phyloP scores from a whole-genome alignment of 53 echinoderm and acorn worm species.

The Patiria pectinifera region DNA sequence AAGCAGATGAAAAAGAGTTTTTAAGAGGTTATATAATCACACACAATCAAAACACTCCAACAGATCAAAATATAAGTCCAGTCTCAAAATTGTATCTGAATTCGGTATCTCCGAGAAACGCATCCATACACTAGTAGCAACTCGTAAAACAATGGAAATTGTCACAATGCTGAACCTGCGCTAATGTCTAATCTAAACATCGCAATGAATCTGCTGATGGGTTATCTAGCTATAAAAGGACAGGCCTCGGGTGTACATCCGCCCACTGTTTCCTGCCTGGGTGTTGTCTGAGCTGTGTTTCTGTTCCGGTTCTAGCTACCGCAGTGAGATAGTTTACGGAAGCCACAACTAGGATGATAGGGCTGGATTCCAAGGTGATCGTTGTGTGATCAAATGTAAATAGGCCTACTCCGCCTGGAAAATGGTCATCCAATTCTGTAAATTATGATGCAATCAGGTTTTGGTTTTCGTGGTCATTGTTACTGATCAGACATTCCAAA shows the following conservation, averaged over 20 bases:
- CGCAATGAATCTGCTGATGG: background rate
- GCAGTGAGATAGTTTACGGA: conserved; percentile 26
- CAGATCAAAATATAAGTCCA: background rate
- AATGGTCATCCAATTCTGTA: background rate
- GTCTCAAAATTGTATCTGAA: too few relatives aligned
- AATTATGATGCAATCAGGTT: background rate
- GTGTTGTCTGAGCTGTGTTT: background rate
- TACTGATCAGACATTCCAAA: too few relatives aligned
- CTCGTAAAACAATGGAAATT: background rate
- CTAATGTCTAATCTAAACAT: background rate
- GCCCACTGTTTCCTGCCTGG: background rate
- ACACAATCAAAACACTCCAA: background rate
- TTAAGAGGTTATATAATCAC: too few relatives aligned
- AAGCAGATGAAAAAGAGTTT: too few relatives aligned
- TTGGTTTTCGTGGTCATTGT: background rate
- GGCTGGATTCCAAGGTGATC: conserved; percentile 13
- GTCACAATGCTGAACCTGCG: background rate
- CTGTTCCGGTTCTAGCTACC: conserved; percentile 33
- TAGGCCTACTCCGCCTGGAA: background rate
- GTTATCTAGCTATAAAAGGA: conserved; percentile 39
- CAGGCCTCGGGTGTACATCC: background rate
- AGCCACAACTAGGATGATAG: conserved; percentile 18
- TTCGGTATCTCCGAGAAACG: too few relatives aligned
- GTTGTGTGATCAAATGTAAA: conserved; percentile 1
- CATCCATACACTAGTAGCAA: background rate